phyloP scores from a whole-genome alignment of 2,888 invertebrate genomes.

The Tromatobia lineatoria region DNA sequence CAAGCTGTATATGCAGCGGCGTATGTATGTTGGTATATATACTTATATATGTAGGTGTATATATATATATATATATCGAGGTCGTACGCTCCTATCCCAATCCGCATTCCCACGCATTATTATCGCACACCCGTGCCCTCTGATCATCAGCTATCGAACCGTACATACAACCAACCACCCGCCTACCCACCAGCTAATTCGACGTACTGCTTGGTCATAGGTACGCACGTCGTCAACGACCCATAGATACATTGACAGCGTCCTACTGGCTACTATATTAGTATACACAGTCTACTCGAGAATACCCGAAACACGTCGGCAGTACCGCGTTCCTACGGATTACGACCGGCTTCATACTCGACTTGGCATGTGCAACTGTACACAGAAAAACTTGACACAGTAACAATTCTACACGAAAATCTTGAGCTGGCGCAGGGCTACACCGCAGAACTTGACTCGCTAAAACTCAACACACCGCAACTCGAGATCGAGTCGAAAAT shows the following conservation, averaged over 20 bases:
- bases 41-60: conserved; percentile 1
- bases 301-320: background rate
- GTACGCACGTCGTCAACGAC: conserved; percentile 46
- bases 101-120: conserved; percentile 73
- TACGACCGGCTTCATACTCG: no score
- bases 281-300: conserved; percentile 1
- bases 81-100: conserved; percentile 69
- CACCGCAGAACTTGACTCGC: no score
- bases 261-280: conserved; percentile 27
- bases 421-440: no score
- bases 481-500: background rate
- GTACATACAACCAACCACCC: conserved; percentile 42
- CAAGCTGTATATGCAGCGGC: conserved; percentile 19
- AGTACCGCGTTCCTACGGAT: no score
- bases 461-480: no score
- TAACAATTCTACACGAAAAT: no score
- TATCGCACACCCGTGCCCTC: conserved; percentile 71
- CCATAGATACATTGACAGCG: conserved; percentile 36
- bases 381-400: no score
- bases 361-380: no score
- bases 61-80: conserved; percentile 12
- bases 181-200: conserved; percentile 51
- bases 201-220: conserved; percentile 49
- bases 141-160: conserved; percentile 69
- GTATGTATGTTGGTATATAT: background rate